These are phyloP conservation scores for Cyclopterus lumpus DNA, from an alignment of 2,797 vertebrate species.

Conservation along the genomic window DNA sequence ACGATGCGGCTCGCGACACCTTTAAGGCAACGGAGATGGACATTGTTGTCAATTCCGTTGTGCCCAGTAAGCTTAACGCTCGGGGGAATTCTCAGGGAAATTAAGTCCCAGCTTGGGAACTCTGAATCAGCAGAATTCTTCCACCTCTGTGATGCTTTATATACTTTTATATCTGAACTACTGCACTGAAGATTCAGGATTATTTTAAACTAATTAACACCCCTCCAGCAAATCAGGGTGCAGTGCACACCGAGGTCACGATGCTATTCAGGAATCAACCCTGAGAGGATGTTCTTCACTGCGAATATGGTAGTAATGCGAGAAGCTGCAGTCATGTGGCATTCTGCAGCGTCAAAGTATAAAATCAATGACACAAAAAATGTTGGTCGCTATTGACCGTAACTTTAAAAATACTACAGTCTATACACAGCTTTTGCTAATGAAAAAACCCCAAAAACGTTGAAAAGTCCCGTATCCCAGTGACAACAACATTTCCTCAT, in stretches of 20 bases:
- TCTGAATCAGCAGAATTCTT: constrained; percentile 57
- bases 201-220: constrained; percentile 61
- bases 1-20: constrained; percentile 15
- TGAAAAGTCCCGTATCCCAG: neutral
- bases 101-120: constrained; percentile 37
- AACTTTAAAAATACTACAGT: neutral
- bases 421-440: neutral
- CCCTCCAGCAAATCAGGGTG: constrained; percentile 40
- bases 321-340: constrained; percentile 10
- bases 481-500: neutral
- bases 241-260: constrained; percentile 39
- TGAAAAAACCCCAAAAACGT: too few species aligned
- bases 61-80: constrained; percentile 3
- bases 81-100: constrained; percentile 42
- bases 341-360: constrained; percentile 9
- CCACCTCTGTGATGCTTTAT: constrained; percentile 14
- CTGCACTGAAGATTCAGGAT: constrained; percentile 40
- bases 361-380: neutral
- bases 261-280: constrained; percentile 40
- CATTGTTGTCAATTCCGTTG: constrained; percentile 31
- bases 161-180: constrained; percentile 28
- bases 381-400: too few species aligned
- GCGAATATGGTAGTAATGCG: constrained; percentile 1
- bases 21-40: constrained; percentile 2
- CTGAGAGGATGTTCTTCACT: constrained; percentile 9